phyloP scores from a whole-genome alignment of 2,113 vertebrate genomes.

The Rhea pennata region DNA sequence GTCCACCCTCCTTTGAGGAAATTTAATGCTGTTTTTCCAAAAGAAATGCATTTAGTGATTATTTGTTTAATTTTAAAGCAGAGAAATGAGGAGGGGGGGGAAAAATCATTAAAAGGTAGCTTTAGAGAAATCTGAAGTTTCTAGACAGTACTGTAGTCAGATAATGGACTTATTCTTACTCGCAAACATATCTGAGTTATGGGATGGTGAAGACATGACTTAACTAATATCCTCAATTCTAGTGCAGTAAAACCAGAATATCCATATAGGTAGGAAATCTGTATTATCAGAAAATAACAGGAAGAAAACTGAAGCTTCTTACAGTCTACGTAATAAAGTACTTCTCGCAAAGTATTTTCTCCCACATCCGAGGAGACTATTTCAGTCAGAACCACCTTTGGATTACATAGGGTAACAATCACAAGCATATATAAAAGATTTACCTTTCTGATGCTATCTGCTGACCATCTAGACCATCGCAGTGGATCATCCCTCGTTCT shows the following conservation, averaged over 20 bases:
- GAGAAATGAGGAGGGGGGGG: not conserved
- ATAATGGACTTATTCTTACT: not conserved
- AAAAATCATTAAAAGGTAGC: not conserved
- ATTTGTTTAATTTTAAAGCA: constrained; percentile 21
- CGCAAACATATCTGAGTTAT: not conserved
- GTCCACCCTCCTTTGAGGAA: not conserved
- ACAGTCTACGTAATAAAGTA: not conserved
- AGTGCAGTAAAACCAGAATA: not conserved
- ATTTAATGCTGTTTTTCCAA: not conserved
- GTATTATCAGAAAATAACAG: not conserved
- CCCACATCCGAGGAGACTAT: not conserved
- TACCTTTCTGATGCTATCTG: not conserved
- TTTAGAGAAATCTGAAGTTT: not conserved
- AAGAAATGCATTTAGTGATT: not conserved
- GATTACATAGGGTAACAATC: not conserved
- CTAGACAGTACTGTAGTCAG: not conserved
- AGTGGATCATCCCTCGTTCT: not conserved
- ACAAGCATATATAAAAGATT: not conserved
- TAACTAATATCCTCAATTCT: not conserved
- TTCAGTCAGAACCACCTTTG: constrained; percentile 6
- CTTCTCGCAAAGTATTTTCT: not conserved
- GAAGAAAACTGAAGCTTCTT: not conserved
- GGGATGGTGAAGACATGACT: not conserved
- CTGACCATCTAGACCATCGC: not conserved
- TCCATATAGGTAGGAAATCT: not conserved